phyloP scores from a whole-genome alignment of 2,113 vertebrate species.

The Otus sunia region DNA sequence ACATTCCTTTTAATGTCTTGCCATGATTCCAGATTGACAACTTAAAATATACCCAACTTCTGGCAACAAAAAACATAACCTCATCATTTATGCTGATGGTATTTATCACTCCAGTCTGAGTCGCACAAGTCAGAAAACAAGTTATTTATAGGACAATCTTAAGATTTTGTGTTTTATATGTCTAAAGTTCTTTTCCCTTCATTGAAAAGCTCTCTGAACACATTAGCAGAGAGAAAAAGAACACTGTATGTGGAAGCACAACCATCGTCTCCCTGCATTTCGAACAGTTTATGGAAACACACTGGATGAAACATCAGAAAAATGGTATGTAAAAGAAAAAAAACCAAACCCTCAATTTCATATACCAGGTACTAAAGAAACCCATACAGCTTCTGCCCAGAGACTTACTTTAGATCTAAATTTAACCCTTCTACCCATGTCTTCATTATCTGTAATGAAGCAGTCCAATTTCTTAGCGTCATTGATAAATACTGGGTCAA shows the following conservation, averaged over 20 bases:
- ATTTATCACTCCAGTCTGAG: neutral
- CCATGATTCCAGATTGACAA: neutral
- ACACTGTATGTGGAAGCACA: neutral
- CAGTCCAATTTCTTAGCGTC: neutral
- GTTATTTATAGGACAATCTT: neutral
- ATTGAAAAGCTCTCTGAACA: neutral
- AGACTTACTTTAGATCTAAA: neutral
- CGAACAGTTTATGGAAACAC: neutral
- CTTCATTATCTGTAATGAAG: constrained; percentile 35
- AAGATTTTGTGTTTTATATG: neutral
- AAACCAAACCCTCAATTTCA: neutral
- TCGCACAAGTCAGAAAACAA: neutral
- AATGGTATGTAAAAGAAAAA: neutral
- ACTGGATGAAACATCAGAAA: neutral
- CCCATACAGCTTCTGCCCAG: neutral
- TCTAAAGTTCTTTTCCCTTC: neutral
- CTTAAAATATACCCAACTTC: neutral
- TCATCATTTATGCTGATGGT: neutral
- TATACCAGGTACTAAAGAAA: neutral
- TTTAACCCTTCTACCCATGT: neutral
- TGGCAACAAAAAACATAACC: neutral
- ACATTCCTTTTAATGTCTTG: neutral
- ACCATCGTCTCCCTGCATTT: neutral
- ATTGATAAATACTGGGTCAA: neutral
- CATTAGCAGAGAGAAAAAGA: neutral